phyloP scores from a whole-genome alignment of 2,888 invertebrate species.

The Drosophila formosana region DNA sequence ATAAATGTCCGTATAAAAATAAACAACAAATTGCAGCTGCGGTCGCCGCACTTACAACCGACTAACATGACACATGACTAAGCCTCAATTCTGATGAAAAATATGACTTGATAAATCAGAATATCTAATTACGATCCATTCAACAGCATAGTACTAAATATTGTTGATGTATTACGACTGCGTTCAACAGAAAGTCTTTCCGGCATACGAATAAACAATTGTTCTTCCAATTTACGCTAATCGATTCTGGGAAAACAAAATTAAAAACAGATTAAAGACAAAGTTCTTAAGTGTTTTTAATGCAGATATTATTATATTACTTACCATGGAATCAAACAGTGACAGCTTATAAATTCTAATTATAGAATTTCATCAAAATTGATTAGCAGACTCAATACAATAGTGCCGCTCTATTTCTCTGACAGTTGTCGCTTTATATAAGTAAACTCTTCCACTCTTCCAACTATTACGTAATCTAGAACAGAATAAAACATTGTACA shows the following conservation, averaged over 20 bases:
- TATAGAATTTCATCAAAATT: conserved; percentile 2
- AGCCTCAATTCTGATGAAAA: conserved; percentile 41
- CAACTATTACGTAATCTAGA: background rate
- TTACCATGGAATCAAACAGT: background rate
- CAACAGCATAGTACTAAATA: conserved; percentile 13
- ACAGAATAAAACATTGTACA: background rate
- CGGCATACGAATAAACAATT: background rate
- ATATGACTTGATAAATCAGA: conserved; percentile 51
- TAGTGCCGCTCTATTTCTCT: background rate
- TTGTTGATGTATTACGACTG: background rate
- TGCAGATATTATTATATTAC: background rate
- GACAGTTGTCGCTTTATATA: background rate
- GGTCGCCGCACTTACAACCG: conserved; percentile 11
- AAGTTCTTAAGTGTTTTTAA: background rate
- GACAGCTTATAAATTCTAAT: conserved; percentile 1
- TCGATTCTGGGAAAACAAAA: background rate
- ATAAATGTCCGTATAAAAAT: conserved; percentile 32
- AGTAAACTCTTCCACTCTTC: background rate
- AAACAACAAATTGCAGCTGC: conserved; percentile 48
- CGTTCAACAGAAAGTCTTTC: conserved; percentile 27
- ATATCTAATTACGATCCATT: conserved; percentile 53
- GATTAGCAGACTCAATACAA: background rate
- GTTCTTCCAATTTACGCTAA: conserved; percentile 1
- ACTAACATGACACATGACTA: conserved; percentile 44
- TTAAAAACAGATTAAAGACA: background rate